A percentile compares a stretch with the other conserved stretches of the same genome.
phyloP scores from a whole-genome alignment of 2,113 vertebrate genomes.

The Axis porcinus region DNA sequence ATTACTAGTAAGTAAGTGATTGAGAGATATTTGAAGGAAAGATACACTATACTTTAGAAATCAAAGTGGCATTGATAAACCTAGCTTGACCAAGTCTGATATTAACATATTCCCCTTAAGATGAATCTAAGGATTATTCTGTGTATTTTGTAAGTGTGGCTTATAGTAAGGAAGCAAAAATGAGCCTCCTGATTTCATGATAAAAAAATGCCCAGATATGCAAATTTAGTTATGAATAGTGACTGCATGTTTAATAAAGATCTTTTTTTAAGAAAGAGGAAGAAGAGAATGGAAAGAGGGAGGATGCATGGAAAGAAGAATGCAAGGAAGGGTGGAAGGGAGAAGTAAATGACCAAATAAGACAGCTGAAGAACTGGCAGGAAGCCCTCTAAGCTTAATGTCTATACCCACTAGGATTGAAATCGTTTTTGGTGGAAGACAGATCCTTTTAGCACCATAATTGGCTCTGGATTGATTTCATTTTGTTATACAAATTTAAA shows the following conservation, averaged over 20 bases:
- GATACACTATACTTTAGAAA: not conserved
- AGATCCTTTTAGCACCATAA: not conserved
- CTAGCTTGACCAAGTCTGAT: slow-evolving; percentile 43
- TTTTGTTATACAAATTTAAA: not conserved
- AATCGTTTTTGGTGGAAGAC: not conserved
- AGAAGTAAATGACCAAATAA: not conserved
- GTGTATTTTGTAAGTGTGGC: slow-evolving; percentile 53
- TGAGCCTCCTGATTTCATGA: not conserved
- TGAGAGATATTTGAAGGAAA: not conserved
- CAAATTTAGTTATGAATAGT: slow-evolving; percentile 59
- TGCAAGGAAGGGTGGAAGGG: not conserved
- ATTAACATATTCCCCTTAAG: slow-evolving; percentile 39
- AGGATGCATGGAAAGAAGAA: rapidly evolving
- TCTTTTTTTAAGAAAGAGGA: not conserved
- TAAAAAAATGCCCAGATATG: slow-evolving; percentile 59
- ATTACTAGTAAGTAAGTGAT: not conserved
- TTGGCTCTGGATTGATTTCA: not conserved
- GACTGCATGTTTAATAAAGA: slow-evolving; percentile 14
- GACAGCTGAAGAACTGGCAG: not conserved
- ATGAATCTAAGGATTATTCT: slow-evolving; percentile 38
- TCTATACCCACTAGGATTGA: not conserved
- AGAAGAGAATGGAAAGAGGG: not conserved
- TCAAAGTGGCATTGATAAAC: slow-evolving; percentile 39
- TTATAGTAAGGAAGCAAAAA: slow-evolving; percentile 51
- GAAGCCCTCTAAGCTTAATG: slow-evolving; percentile 48